phyloP scores from a whole-genome alignment of 1,140 invertebrate genomes.

The Scaptomyza graminum region DNA sequence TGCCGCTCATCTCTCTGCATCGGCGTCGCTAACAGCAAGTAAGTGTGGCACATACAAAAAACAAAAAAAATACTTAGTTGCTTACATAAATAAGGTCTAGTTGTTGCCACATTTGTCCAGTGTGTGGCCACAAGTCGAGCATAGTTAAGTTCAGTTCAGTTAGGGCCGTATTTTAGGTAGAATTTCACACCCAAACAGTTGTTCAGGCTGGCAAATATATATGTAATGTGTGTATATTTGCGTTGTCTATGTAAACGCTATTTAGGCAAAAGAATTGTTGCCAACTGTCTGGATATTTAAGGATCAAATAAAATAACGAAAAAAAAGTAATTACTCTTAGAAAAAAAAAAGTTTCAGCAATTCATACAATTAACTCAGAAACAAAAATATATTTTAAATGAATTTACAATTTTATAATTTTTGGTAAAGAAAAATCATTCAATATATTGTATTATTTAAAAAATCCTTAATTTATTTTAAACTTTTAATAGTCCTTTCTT shows the following conservation, averaged over 20 bases:
- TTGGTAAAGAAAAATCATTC: too few relatives aligned
- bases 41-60: conserved; percentile 63
- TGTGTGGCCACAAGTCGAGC: conserved; percentile 22
- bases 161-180: conserved; percentile 40
- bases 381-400: too few relatives aligned
- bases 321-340: too few relatives aligned
- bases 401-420: too few relatives aligned
- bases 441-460: too few relatives aligned
- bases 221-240: conserved; percentile 33
- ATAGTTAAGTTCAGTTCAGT: conserved; percentile 3
- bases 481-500: too few relatives aligned
- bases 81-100: background rate
- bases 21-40: conserved; percentile 85
- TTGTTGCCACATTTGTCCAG: conserved; percentile 28
- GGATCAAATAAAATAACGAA: background rate
- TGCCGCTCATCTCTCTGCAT: conserved; percentile 78
- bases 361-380: background rate
- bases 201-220: conserved; percentile 2
- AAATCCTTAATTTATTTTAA: too few relatives aligned
- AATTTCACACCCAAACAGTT: conserved; percentile 53
- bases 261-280: conserved; percentile 16
- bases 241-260: conserved; percentile 62
- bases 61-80: background rate
- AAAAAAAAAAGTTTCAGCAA: background rate
- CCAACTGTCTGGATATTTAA: conserved; percentile 44